Percentiles rank a stretch among this genome's conserved stretches.
phyloP scores from a whole-genome alignment of 2,113 vertebrate genomes.

The Hemiscyllium ocellatum region DNA sequence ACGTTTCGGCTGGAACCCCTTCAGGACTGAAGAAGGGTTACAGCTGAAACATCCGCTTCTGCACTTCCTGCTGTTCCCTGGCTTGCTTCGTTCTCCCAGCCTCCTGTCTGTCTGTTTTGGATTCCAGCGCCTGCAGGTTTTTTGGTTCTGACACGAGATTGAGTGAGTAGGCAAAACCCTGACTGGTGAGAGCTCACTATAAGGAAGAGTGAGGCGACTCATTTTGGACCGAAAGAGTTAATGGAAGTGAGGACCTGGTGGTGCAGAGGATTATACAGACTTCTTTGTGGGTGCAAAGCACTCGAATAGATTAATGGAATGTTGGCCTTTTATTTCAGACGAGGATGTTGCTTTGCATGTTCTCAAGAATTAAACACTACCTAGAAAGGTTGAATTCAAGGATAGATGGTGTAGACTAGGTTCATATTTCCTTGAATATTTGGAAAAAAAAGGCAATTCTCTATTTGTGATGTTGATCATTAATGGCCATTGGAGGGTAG shows the following conservation, averaged over 20 bases:
- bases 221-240: background rate
- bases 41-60: too few relatives aligned
- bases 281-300: background rate
- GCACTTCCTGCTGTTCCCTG: too few relatives aligned
- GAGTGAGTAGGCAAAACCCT: too few relatives aligned
- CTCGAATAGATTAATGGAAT: background rate
- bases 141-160: too few relatives aligned
- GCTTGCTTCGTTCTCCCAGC: too few relatives aligned
- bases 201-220: background rate
- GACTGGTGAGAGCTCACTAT: background rate
- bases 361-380: background rate
- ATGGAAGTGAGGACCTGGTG: too few relatives aligned
- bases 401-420: background rate
- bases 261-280: background rate
- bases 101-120: too few relatives aligned
- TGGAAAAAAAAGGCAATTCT: background rate
- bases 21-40: too few relatives aligned
- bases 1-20: too few relatives aligned
- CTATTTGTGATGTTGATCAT: background rate
- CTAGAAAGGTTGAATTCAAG: background rate
- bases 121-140: too few relatives aligned
- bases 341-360: background rate
- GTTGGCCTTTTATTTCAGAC: background rate
- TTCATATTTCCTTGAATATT: background rate
- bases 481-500: background rate